phyloP scores from a whole-genome alignment of 2,797 vertebrate genomes.

The Orientallactaga sibirica region DNA sequence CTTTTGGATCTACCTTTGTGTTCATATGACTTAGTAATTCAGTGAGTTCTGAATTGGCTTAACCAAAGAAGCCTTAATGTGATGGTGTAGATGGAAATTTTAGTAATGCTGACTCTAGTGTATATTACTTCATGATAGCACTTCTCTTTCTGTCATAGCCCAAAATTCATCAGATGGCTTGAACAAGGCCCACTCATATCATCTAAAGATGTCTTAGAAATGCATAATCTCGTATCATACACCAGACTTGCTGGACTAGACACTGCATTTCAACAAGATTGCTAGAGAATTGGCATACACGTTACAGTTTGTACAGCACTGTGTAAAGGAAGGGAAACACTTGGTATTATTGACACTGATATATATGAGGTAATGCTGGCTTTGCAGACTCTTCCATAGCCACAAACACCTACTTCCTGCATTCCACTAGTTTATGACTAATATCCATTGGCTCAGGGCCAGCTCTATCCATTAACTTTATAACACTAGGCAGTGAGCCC shows the following conservation, averaged over 20 bases:
- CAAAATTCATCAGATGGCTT: background rate
- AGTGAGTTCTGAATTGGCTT: constrained; percentile 33
- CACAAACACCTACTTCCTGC: constrained; percentile 29
- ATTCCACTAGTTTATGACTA: constrained; percentile 62
- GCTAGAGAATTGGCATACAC: background rate
- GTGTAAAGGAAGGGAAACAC: background rate
- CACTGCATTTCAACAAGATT: background rate
- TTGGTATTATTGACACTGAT: constrained; percentile 1
- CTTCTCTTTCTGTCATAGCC: background rate
- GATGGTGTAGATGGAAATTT: background rate
- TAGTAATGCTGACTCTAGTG: background rate
- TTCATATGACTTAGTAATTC: constrained; percentile 58
- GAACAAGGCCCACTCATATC: background rate
- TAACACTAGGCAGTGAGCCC: constrained; percentile 58
- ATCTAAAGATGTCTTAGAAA: background rate
- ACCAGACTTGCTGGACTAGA: background rate
- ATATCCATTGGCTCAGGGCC: background rate
- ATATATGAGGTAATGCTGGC: background rate
- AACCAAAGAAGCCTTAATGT: background rate
- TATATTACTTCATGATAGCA: background rate
- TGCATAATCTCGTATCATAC: constrained; percentile 5
- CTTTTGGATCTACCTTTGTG: background rate
- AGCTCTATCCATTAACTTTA: constrained; percentile 62
- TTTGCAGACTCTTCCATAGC: constrained; percentile 1
- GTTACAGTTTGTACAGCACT: constrained; percentile 15